Percentiles rank a stretch among this genome's conserved stretches.
phyloP scores from a whole-genome alignment of 1,140 invertebrate genomes.

The Macrobrachium nipponense region DNA sequence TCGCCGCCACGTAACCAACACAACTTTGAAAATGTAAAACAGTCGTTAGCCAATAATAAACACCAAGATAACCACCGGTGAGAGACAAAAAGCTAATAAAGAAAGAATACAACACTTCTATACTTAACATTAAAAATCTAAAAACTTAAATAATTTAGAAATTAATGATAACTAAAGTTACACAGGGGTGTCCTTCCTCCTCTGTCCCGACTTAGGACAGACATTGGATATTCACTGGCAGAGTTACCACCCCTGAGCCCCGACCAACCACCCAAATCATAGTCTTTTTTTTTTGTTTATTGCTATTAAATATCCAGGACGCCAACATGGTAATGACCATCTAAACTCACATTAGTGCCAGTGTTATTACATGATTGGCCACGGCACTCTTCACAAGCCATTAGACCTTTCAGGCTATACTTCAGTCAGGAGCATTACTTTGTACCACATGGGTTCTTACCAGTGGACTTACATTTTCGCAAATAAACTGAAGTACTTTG shows the following conservation, averaged over 20 bases:
- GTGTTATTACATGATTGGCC: slow-evolving; percentile 37
- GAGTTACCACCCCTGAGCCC: not conserved
- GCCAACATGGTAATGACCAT: not conserved
- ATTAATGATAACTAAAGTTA: no score
- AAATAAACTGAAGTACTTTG: slow-evolving; percentile 23
- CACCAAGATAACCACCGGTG: no score
- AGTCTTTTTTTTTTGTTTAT: not conserved
- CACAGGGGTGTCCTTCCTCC: not conserved
- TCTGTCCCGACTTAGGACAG: not conserved
- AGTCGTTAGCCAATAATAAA: no score
- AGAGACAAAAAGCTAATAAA: no score
- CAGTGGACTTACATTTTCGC: slow-evolving; percentile 30
- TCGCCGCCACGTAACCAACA: no score
- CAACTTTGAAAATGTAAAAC: no score
- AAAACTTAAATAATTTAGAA: no score
- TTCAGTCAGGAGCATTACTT: slow-evolving; percentile 12
- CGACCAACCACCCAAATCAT: not conserved
- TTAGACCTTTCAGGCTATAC: slow-evolving; percentile 27
- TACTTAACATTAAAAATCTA: no score
- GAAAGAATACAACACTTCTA: no score
- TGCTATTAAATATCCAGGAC: not conserved
- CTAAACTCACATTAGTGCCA: slow-evolving; percentile 23
- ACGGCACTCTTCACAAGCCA: slow-evolving; percentile 41
- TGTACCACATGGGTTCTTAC: slow-evolving; percentile 28
- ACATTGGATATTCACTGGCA: not conserved